A percentile compares a stretch with the other conserved stretches of the same genome.
These are phyloP conservation scores for Morbakka virulenta DNA, from an alignment of 30 jellyfish, hydroid and myxozoan species.

Conservation along the genomic window DNA sequence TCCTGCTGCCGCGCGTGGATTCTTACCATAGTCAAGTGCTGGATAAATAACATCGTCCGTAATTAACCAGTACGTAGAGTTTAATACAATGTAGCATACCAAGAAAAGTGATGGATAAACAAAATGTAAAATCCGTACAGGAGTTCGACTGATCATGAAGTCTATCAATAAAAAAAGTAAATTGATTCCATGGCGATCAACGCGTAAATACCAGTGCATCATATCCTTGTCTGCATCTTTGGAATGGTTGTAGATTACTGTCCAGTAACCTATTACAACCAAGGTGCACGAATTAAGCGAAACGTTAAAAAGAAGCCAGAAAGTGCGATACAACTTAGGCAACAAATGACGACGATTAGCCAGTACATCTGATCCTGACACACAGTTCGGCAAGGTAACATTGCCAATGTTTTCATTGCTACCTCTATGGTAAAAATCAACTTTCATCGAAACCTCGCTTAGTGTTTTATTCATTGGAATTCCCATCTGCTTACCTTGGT, in stretches of 20 bases:
- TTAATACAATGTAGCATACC: conserved; percentile 29
- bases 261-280: conserved; percentile 66
- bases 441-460: not conserved
- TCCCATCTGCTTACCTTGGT: not conserved
- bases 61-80: conserved; percentile 49
- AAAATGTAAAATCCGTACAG: conserved; percentile 64
- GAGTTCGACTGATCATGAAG: conserved; percentile 45
- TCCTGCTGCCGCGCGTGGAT: conserved; percentile 50
- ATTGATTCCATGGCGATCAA: conserved; percentile 83
- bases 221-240: not conserved
- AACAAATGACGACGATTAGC: not conserved
- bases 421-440: not conserved
- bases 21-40: conserved; percentile 39
- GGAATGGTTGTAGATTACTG: conserved; percentile 14
- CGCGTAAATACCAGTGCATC: not conserved
- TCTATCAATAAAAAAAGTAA: conserved; percentile 45
- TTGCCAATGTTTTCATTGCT: not conserved
- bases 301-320: conserved; percentile 68
- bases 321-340: not conserved
- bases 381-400: not conserved
- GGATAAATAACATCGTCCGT: conserved; percentile 40
- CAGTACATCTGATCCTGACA: not conserved
- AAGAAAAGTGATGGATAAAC: conserved; percentile 47
- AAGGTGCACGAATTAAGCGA: conserved; percentile 28
- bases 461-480: not conserved